Percentiles rank a stretch among this genome's conserved stretches.
Conservation (phyloP, 2,888 invertebrate species). For the Chelonus formosanus region DNA sequence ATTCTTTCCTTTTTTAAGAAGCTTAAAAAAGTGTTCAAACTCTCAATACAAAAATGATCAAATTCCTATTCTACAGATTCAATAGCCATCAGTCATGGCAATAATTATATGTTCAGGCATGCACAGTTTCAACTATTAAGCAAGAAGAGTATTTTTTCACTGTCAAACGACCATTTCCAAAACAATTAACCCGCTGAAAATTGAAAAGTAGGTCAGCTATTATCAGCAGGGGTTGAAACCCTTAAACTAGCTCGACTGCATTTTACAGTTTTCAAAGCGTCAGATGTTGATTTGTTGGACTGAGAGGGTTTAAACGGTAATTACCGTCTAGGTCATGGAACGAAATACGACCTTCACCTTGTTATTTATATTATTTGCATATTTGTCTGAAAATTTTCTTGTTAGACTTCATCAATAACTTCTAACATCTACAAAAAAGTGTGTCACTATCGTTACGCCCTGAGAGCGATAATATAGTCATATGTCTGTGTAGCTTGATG, state of each 20-base stretch:
- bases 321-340: conserved; percentile 47
- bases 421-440: not conserved
- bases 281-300: conserved; percentile 26
- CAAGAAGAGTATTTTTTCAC: conserved; percentile 5
- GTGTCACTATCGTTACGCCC: no score
- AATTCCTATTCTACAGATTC: no score
- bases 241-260: conserved; percentile 31
- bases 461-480: no score
- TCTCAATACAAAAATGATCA: no score
- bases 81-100: no score
- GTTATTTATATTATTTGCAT: conserved; percentile 41
- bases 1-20: no score
- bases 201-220: conserved; percentile 37
- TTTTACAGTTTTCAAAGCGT: conserved; percentile 36
- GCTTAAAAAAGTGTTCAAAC: no score
- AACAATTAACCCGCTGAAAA: conserved; percentile 46
- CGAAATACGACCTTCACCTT: conserved; percentile 47
- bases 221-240: conserved; percentile 25
- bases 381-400: not conserved
- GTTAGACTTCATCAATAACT: conserved; percentile 18
- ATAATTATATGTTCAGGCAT: no score
- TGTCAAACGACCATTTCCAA: conserved; percentile 21
- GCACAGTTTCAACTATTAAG: no score
- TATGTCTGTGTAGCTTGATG: no score
- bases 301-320: conserved; percentile 45